A percentile compares a stretch with the other conserved stretches of the same genome.
Conservation (phyloP, 2,888 invertebrate species). For the Lasiommata megera region DNA sequence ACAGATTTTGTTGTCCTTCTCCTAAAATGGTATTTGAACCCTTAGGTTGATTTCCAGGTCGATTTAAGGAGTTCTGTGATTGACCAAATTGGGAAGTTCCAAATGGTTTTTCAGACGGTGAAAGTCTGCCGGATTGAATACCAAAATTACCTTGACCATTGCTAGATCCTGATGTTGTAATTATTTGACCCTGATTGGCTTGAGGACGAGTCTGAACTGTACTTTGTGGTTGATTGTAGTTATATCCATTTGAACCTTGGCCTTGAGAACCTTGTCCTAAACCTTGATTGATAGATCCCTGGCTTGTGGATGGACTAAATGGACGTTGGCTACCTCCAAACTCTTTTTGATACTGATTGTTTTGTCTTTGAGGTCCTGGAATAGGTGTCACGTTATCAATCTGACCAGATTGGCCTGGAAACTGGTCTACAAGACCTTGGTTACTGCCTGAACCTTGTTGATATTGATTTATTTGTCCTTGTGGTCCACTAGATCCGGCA, state of each 20-base stretch:
- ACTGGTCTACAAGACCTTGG: not conserved
- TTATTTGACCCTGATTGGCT: slow-evolving; percentile 7
- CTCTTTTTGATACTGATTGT: not conserved
- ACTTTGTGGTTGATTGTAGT: slow-evolving; percentile 26
- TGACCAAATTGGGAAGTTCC: slow-evolving; percentile 23
- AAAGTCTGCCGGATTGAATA: slow-evolving; percentile 4
- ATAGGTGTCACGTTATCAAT: not conserved
- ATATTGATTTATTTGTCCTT: not conserved
- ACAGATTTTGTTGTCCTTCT: slow-evolving; percentile 14
- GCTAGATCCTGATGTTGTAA: not conserved
- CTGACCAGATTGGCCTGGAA: not conserved
- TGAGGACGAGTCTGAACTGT: slow-evolving; percentile 11
- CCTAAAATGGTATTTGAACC: not conserved
- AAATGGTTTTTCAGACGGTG: slow-evolving; percentile 12
- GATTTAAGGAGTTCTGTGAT: not conserved
- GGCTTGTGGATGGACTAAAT: not conserved
- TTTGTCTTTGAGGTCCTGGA: not conserved
- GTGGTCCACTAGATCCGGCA: not conserved
- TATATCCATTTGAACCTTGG: slow-evolving; percentile 22
- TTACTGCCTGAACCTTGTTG: slow-evolving; percentile 1
- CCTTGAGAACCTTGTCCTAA: slow-evolving; percentile 2
- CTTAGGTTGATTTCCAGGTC: not conserved
- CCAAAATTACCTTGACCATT: slow-evolving; percentile 8
- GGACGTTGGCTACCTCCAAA: slow-evolving; percentile 1
- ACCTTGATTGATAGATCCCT: not conserved